Conservation (phyloP, 2,113 vertebrate species). For the Ictalurus furcatus region DNA sequence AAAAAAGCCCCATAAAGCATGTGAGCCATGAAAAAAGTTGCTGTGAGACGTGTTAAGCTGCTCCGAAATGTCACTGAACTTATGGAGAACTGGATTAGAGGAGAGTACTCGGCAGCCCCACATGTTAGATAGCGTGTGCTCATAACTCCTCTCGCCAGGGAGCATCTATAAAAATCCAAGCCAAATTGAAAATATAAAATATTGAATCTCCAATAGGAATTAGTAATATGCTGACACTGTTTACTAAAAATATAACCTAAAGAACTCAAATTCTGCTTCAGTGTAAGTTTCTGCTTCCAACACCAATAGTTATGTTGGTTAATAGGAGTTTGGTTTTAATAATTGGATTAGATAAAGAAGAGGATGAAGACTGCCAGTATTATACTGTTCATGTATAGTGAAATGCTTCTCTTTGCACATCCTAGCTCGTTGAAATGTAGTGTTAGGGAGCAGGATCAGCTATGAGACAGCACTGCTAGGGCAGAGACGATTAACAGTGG, state of each 20-base stretch:
- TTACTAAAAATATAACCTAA: not conserved
- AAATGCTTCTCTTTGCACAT: not conserved
- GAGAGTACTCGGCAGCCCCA: not conserved
- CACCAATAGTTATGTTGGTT: not conserved
- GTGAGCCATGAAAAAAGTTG: not conserved
- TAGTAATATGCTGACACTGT: not conserved
- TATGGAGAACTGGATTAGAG: not conserved
- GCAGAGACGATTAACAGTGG: not conserved
- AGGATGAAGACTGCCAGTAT: not conserved
- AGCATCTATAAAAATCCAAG: not conserved
- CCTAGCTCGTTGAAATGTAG: not conserved
- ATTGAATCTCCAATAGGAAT: not conserved
- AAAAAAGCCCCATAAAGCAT: conserved; percentile 26
- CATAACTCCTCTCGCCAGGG: not conserved
- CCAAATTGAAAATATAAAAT: not conserved
- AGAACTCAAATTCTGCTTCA: not conserved
- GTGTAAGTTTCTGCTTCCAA: too few species aligned
- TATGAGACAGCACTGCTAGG: not conserved
- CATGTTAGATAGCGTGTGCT: not conserved
- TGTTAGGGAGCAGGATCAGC: not conserved
- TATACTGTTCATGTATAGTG: not conserved
- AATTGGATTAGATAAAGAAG: not conserved
- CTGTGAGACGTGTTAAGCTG: conserved; percentile 25
- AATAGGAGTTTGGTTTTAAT: not conserved
- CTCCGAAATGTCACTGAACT: conserved; percentile 37